Percentiles rank a stretch among this genome's conserved stretches.
phyloP scores from a whole-genome alignment of 1,140 invertebrate genomes.

The Diabrotica undecimpunctata region DNA sequence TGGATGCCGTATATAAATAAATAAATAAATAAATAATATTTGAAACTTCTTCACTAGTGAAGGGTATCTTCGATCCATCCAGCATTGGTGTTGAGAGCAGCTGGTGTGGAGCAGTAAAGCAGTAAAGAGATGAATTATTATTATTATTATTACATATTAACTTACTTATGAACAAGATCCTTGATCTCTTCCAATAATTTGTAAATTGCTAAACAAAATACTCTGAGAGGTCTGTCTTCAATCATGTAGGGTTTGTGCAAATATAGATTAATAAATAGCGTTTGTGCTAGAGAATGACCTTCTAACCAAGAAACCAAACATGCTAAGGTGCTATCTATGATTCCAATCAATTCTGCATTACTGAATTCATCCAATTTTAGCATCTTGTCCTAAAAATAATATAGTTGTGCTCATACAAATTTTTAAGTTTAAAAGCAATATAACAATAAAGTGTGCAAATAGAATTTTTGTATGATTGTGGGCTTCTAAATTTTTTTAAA shows the following conservation, averaged over 20 bases:
- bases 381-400: conserved; percentile 59
- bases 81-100: too few species aligned
- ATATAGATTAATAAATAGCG: conserved; percentile 95
- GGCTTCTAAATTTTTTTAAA: too few species aligned
- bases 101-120: too few species aligned
- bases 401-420: too few species aligned
- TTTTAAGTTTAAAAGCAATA: too few species aligned
- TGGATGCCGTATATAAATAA: too few species aligned
- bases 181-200: conserved; percentile 89
- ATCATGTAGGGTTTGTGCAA: conserved; percentile 87
- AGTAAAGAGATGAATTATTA: too few species aligned
- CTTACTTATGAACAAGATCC: conserved; percentile 80
- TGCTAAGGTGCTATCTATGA: conserved; percentile 89
- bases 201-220: conserved; percentile 83
- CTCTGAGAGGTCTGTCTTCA: conserved; percentile 76
- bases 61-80: too few species aligned
- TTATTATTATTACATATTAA: neutral
- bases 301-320: conserved; percentile 94
- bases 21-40: too few species aligned
- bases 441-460: too few species aligned
- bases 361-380: conserved; percentile 77
- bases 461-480: too few species aligned
- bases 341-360: conserved; percentile 72
- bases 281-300: conserved; percentile 93
- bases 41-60: too few species aligned